These are phyloP conservation scores for Enoplosus armatus DNA, from an alignment of 2,797 vertebrate species.

Conservation along the genomic window DNA sequence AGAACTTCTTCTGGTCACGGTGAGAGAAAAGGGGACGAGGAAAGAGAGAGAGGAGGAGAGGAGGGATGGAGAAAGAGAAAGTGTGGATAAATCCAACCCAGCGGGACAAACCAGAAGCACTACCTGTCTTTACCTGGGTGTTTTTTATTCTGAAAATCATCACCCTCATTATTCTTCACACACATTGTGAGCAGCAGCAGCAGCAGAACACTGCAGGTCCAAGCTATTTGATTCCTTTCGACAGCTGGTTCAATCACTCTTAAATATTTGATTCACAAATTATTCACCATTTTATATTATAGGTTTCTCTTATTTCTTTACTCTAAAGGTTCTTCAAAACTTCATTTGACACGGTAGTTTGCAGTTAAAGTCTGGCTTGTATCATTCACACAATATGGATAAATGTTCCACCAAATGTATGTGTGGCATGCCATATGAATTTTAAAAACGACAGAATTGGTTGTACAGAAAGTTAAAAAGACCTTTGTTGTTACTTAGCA, in stretches of 20 bases:
- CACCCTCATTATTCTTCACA: not conserved
- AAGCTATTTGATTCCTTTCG: not conserved
- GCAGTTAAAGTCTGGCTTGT: not conserved
- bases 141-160: not conserved
- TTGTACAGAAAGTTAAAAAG: too few species aligned
- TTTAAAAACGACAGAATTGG: too few species aligned
- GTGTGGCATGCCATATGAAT: too few species aligned
- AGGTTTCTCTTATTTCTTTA: not conserved
- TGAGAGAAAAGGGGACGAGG: slow-evolving; percentile 39
- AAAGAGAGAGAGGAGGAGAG: slow-evolving; percentile 13
- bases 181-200: not conserved
- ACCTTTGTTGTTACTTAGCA: too few species aligned
- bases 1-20: slow-evolving; percentile 91
- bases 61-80: slow-evolving; percentile 12
- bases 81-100: not conserved
- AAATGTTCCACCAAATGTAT: not conserved
- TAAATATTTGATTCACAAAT: not conserved
- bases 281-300: not conserved
- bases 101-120: not conserved
- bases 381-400: not conserved
- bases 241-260: not conserved
- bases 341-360: not conserved
- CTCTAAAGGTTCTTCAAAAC: not conserved
- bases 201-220: not conserved
- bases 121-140: slow-evolving; percentile 13